A percentile compares a stretch with the other conserved stretches of the same genome.
Conservation (phyloP, 2,797 vertebrate genomes). For the Nyctibius grandis region DNA sequence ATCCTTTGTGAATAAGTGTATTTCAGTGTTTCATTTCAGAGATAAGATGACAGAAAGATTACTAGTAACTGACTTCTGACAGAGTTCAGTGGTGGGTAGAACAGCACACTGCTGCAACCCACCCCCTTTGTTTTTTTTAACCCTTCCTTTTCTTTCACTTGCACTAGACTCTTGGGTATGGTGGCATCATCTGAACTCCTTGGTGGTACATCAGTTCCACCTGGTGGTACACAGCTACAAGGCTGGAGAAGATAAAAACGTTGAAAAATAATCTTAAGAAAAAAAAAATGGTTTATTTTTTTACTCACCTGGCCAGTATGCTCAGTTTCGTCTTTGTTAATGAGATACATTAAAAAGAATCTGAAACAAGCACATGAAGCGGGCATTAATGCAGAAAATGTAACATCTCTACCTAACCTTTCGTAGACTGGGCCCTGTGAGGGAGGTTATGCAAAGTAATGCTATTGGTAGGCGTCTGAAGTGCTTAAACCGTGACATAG, state of each 20-base stretch:
- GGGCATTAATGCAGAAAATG: neutral
- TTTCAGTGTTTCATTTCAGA: neutral
- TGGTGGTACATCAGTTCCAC: conserved; percentile 29
- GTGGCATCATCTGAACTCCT: neutral
- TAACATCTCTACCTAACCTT: neutral
- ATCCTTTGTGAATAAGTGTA: neutral
- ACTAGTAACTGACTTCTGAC: neutral
- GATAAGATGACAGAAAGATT: neutral
- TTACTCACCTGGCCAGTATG: conserved; percentile 92
- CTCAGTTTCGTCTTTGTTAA: conserved; percentile 98
- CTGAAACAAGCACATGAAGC: conserved; percentile 68
- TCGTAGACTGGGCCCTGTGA: neutral
- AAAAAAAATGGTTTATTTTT: neutral
- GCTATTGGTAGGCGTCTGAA: neutral
- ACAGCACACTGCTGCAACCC: neutral
- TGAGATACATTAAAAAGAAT: conserved; percentile 98
- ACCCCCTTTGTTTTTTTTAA: neutral
- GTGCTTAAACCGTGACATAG: too few species aligned
- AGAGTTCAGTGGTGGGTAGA: neutral
- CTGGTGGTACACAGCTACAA: conserved; percentile 8
- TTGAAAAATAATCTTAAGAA: neutral
- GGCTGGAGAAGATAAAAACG: neutral
- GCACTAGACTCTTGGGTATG: neutral
- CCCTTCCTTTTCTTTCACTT: neutral
- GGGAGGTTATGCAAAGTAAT: neutral